These are phyloP conservation scores for Petrolisthes cinctipes DNA, from an alignment of 2,888 invertebrate genomes.

Conservation along the genomic window DNA sequence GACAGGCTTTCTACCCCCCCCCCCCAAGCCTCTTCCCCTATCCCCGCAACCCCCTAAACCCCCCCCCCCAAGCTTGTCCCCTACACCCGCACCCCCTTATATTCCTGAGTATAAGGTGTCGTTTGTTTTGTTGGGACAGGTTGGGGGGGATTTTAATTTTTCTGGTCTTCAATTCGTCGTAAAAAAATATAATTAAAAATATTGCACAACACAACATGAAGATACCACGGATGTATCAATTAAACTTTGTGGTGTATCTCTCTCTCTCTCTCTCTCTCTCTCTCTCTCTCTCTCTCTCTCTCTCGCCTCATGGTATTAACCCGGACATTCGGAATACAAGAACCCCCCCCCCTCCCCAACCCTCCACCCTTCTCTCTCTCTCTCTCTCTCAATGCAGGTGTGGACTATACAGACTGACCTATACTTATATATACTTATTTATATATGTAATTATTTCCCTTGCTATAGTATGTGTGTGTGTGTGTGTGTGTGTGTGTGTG, in stretches of 20 bases:
- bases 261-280: not conserved
- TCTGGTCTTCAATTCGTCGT: not conserved
- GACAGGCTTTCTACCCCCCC: no score
- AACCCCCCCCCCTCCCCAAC: not conserved
- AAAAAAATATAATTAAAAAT: not conserved
- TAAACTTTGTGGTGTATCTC: not conserved
- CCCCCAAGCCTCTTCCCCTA: no score
- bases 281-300: slow-evolving; percentile 5
- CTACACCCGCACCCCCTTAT: no score
- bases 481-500: no score
- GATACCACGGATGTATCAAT: not conserved
- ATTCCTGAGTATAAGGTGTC: no score
- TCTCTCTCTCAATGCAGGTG: not conserved
- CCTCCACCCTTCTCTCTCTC: not conserved
- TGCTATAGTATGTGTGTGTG: no score
- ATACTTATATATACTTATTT: no score
- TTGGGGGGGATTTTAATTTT: not conserved
- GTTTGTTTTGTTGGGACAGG: not conserved
- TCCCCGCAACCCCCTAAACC: no score
- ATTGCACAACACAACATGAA: not conserved
- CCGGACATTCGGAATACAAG: no score
- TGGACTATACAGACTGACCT: no score
- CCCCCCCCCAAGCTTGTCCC: no score
- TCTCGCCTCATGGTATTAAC: not conserved
- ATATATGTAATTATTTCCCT: no score